A percentile compares a stretch with the other conserved stretches of the same genome.
These are phyloP conservation scores for Tetragonula clypearis DNA, from an alignment of 1,140 invertebrate genomes.

Conservation along the genomic window DNA sequence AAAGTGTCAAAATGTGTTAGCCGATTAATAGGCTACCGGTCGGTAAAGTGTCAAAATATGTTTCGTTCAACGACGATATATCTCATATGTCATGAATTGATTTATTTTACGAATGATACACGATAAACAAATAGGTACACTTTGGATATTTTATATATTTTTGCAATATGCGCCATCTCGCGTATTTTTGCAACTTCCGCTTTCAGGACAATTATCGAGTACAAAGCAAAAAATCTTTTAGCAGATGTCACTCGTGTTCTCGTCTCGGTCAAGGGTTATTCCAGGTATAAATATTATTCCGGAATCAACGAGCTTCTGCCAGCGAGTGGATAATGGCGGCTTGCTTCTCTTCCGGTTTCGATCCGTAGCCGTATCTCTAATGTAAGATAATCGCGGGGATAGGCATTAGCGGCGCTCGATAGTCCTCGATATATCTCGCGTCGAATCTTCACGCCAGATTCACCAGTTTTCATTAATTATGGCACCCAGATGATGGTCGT, in stretches of 20 bases:
- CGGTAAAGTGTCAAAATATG: too few relatives aligned
- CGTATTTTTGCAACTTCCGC: too few relatives aligned
- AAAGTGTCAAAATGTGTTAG: too few relatives aligned
- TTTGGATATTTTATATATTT: too few relatives aligned
- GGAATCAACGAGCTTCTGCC: slow-evolving; percentile 32
- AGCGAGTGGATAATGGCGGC: slow-evolving; percentile 29
- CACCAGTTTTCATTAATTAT: slow-evolving; percentile 43
- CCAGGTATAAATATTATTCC: slow-evolving; percentile 45
- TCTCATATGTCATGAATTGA: too few relatives aligned
- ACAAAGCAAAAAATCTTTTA: not conserved
- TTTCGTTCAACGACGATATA: too few relatives aligned
- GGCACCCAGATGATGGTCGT: not conserved
- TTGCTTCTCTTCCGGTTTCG: slow-evolving; percentile 39
- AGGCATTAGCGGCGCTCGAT: not conserved
- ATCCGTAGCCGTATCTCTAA: slow-evolving; percentile 7
- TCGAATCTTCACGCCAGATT: slow-evolving; percentile 29
- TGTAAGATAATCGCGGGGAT: slow-evolving; percentile 12
- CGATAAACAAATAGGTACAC: too few relatives aligned
- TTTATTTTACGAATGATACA: too few relatives aligned
- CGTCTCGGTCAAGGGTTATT: slow-evolving; percentile 12
- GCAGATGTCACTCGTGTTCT: not conserved
- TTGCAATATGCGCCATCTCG: too few relatives aligned
- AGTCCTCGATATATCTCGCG: slow-evolving; percentile 6
- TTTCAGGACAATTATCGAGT: not conserved
- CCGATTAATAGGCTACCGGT: too few relatives aligned